These are phyloP conservation scores for Drosophila ohnishii DNA, from an alignment of 1,140 invertebrate genomes.

Conservation along the genomic window DNA sequence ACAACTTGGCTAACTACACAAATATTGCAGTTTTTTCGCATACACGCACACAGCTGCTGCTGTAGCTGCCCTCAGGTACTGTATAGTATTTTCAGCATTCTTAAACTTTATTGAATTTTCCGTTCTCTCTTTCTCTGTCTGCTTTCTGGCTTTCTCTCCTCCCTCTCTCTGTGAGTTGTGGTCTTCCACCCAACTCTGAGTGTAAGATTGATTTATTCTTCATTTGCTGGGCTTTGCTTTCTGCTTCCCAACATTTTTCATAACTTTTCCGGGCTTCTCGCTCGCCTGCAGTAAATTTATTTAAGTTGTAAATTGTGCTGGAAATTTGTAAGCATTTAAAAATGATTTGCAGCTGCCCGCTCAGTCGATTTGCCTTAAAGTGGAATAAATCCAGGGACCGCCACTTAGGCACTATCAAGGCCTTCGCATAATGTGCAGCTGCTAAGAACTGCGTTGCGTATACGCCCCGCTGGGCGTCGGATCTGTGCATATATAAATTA, in stretches of 20 bases:
- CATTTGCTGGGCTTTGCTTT: conserved; percentile 48
- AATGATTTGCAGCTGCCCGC: conserved; percentile 66
- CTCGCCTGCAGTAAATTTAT: conserved; percentile 67
- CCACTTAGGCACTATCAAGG: conserved; percentile 60
- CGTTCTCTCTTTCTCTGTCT: not conserved
- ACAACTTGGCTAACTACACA: conserved; percentile 33
- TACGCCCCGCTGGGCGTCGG: conserved; percentile 35
- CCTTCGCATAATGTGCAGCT: conserved; percentile 44
- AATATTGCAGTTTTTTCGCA: conserved; percentile 35
- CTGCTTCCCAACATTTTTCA: conserved; percentile 69
- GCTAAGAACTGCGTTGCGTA: conserved; percentile 32
- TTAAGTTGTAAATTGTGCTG: conserved; percentile 66
- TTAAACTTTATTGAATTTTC: conserved; percentile 67
- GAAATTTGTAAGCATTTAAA: conserved; percentile 81
- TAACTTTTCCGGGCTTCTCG: conserved; percentile 63
- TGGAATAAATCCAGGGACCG: conserved; percentile 23
- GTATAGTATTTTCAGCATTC: conserved; percentile 43
- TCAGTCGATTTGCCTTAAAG: conserved; percentile 45
- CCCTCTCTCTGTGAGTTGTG: not conserved
- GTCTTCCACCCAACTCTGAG: conserved; percentile 36
- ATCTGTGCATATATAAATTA: conserved; percentile 65
- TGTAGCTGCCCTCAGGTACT: conserved; percentile 23
- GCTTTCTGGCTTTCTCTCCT: not conserved
- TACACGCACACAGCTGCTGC: conserved; percentile 27
- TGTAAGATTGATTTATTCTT: conserved; percentile 78